These are phyloP conservation scores for Karalla daura DNA, from an alignment of 2,797 vertebrate genomes.

Conservation along the genomic window DNA sequence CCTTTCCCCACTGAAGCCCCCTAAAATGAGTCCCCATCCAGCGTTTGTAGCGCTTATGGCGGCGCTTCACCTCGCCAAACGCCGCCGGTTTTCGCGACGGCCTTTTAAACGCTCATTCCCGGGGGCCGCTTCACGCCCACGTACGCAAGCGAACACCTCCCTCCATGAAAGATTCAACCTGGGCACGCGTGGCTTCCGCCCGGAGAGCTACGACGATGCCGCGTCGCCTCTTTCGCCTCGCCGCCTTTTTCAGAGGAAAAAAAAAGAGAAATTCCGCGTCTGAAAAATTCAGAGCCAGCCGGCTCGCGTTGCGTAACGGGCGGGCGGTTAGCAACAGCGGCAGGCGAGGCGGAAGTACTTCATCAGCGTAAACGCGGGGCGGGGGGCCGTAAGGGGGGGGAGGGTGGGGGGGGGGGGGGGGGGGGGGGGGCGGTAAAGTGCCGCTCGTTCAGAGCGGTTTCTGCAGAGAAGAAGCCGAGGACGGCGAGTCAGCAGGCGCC, in stretches of 20 bases:
- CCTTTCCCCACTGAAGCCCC: background rate
- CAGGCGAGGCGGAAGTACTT: conserved; percentile 21
- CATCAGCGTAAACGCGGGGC: conserved; percentile 16
- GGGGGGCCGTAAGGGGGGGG: background rate
- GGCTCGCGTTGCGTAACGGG: conserved; percentile 40
- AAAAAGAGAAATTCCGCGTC: conserved; percentile 20
- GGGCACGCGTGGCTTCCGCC: conserved; percentile 48
- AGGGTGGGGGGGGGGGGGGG: background rate
- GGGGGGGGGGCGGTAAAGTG: conserved; percentile 13
- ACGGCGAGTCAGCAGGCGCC: background rate
- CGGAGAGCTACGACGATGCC: conserved; percentile 37
- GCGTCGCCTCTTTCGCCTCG: conserved; percentile 18
- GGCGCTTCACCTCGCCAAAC: no score
- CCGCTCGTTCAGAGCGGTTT: background rate
- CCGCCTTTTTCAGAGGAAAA: conserved; percentile 35
- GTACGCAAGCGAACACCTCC: conserved; percentile 21
- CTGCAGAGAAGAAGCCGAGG: background rate
- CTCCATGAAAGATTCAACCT: conserved; percentile 66
- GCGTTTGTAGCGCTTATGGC: conserved; percentile 17
- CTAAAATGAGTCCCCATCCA: conserved; percentile 34
- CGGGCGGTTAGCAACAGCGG: conserved; percentile 13
- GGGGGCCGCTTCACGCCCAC: no score
- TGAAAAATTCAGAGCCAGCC: conserved; percentile 57
- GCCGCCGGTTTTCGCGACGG: no score
- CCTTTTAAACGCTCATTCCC: no score